Base-by-base conservation (phyloP, 1,140 invertebrate genomes). In the Druon quercuslanigerum region DNA sequence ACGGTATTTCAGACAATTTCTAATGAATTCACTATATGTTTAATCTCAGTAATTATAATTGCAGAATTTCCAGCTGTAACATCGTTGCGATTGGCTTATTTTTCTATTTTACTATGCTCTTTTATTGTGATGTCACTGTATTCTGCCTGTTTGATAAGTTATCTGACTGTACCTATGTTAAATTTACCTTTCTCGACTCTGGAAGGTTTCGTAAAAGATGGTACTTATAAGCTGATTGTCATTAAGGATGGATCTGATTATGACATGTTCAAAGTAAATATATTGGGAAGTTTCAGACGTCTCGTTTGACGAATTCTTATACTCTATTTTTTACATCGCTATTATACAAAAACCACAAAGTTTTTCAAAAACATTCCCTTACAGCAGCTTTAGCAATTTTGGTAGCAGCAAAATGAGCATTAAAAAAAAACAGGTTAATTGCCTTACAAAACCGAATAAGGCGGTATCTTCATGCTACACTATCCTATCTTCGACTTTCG, bases 101-200 rank as follows among this genome's bases (percentile, higher is more conserved):
- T 82, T 50, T 75, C 75, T 17, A 76, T 73, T n/a, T 71, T 79
- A 14, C n/a, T 78, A 16, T 25, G 73, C 12, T 66, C 80, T 4
- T 9, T 80, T 14, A 51, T 85, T 16, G 70, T 78, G 17, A 75
- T 66, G 51, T 72, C 76, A 2, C 54, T 77, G 33, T 85, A 83
- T 75, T 82, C 82, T 51, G 84, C 81, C 4, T 75, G 76, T 25
- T 74, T 87, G 33, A 85, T 83, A 33, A 88, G 86, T 19, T 86
- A 71, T 11, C 57, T 89, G 9, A 83, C 85, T 2, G 46, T 83
- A n/a, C 56, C 72, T 13, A 74, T 20, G 4, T 20, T 33, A 2
- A 74, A 13, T n/a, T 40, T 88, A 14, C 85, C 83, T 0, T 88
- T 88, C 56, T 66, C 80, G 2, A 83, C 79, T 60, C 46, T 85